These are phyloP conservation scores for Biston stratarius DNA, from an alignment of 2,888 invertebrate species.

Conservation along the genomic window DNA sequence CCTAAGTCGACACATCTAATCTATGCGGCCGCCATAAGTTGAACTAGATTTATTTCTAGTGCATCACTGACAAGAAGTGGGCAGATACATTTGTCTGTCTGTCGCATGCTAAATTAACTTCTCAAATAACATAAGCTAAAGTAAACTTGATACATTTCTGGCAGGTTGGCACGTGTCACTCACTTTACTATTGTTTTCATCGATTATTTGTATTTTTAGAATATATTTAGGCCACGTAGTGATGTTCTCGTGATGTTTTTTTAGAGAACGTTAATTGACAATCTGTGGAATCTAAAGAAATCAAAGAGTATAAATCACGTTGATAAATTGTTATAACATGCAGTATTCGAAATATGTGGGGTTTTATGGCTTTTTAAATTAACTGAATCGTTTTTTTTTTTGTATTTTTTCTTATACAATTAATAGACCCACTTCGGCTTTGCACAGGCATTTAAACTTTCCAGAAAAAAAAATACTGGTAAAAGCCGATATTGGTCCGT, in stretches of 20 bases:
- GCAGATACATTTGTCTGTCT: constrained; percentile 30
- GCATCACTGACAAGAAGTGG: constrained; percentile 29
- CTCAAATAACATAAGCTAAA: constrained; percentile 49
- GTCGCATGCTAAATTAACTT: constrained; percentile 36
- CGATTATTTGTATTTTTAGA: constrained; percentile 56
- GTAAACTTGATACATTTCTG: constrained; percentile 71
- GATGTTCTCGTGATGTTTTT: constrained; percentile 3
- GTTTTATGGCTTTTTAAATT: neutral
- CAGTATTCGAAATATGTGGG: no score
- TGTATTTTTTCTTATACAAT: no score
- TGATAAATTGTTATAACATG: no score
- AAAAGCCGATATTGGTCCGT: no score
- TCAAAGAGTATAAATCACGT: neutral
- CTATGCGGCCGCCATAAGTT: neutral
- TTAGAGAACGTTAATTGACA: constrained; percentile 14
- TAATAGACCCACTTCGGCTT: no score
- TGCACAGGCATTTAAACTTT: no score
- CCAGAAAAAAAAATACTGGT: no score
- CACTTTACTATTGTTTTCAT: constrained; percentile 72
- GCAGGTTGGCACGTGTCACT: constrained; percentile 56
- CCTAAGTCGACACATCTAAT: no score
- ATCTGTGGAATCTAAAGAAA: constrained; percentile 14
- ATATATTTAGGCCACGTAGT: constrained; percentile 36
- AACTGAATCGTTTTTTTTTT: neutral
- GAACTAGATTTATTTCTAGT: constrained; percentile 22